A percentile compares a stretch with the other conserved stretches of the same genome.
Conservation (phyloP, 1,140 invertebrate species). For the Euborellia annulipes region DNA sequence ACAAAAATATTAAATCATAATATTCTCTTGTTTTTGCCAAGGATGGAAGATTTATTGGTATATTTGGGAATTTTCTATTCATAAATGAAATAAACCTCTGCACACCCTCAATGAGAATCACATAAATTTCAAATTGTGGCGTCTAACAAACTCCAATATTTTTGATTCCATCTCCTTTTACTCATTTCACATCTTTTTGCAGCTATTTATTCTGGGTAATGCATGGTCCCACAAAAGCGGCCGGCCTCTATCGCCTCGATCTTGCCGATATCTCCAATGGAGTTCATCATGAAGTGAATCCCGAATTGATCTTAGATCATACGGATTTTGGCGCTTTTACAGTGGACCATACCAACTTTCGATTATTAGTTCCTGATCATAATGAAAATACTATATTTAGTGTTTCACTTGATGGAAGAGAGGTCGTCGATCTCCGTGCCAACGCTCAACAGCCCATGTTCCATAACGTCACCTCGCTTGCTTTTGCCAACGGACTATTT, state of each 20-base stretch:
- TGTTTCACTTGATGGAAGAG: slow-evolving; percentile 64
- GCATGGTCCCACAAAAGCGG: slow-evolving; percentile 30
- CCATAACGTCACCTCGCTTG: slow-evolving; percentile 56
- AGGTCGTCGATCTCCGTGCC: slow-evolving; percentile 48
- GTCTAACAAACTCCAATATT: too few relatives aligned
- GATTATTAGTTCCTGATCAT: slow-evolving; percentile 57
- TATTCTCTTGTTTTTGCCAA: too few relatives aligned
- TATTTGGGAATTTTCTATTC: too few relatives aligned
- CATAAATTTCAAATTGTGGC: too few relatives aligned
- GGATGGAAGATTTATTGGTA: too few relatives aligned
- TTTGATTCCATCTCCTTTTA: too few relatives aligned
- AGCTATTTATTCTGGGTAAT: slow-evolving; percentile 71
- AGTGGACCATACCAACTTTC: slow-evolving; percentile 64
- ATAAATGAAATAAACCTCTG: too few relatives aligned
- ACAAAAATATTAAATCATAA: too few relatives aligned
- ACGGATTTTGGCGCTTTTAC: slow-evolving; percentile 50
- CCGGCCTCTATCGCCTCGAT: slow-evolving; percentile 63
- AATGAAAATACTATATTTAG: slow-evolving; percentile 59
- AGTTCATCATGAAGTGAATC: slow-evolving; percentile 38
- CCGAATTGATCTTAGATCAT: slow-evolving; percentile 39
- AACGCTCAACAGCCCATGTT: slow-evolving; percentile 64
- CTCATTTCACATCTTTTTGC: slow-evolving; percentile 18
- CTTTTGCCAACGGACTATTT: slow-evolving; percentile 55
- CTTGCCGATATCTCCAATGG: slow-evolving; percentile 52
- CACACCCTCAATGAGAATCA: too few relatives aligned